phyloP scores from a whole-genome alignment of 2,113 vertebrate species.

The Pipra filicauda region DNA sequence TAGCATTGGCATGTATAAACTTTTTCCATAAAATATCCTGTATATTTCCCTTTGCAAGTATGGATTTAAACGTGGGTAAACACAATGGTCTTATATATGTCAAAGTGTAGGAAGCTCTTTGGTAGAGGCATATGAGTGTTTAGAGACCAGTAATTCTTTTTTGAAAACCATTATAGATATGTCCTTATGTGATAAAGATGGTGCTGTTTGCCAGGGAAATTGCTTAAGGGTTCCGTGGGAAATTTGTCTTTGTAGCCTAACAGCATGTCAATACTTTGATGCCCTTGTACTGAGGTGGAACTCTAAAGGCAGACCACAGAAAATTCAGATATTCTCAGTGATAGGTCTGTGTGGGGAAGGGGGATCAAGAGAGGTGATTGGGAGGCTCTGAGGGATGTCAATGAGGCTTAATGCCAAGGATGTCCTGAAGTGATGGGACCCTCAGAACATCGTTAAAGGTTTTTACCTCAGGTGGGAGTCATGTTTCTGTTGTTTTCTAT shows the following conservation, averaged over 20 bases:
- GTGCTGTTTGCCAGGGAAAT: not conserved
- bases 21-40: not conserved
- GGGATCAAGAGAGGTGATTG: fast-evolving
- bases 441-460: not conserved
- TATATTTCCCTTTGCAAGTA: not conserved
- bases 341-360: not conserved
- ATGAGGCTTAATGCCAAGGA: not conserved
- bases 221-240: not conserved
- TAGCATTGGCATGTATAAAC: not conserved
- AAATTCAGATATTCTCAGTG: not conserved
- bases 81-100: not conserved
- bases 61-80: not conserved
- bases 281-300: not conserved
- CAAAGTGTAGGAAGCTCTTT: not conserved
- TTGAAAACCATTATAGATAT: not conserved
- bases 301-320: not conserved
- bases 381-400: not conserved
- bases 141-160: not conserved
- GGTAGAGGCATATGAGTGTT: not conserved
- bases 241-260: not conserved
- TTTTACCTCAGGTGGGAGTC: not conserved
- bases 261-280: not conserved
- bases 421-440: not conserved
- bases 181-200: not conserved
- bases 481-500: not conserved